Conservation (phyloP, 2,797 vertebrate genomes). For the Rhincodon typus region DNA sequence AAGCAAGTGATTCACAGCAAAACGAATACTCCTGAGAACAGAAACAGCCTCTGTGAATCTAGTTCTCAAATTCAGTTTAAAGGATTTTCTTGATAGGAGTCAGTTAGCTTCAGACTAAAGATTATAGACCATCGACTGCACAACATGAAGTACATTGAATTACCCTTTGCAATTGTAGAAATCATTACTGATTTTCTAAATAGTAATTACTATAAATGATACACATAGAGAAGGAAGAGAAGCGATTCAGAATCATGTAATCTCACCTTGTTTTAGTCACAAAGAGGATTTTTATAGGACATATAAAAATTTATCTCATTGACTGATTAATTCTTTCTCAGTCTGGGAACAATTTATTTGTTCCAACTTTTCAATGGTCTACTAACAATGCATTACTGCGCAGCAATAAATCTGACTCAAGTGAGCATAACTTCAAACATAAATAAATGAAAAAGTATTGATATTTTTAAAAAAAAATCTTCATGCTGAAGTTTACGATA, state of each 20-base stretch:
- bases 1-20: not conserved
- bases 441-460: not conserved
- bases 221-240: not conserved
- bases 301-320: not conserved
- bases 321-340: not conserved
- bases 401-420: not conserved
- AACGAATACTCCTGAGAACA: not conserved
- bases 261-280: not conserved
- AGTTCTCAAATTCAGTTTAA: not conserved
- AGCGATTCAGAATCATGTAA: not conserved
- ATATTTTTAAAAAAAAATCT: not conserved
- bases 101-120: not conserved
- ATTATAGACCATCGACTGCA: not conserved
- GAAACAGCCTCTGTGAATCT: not conserved
- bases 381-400: not conserved
- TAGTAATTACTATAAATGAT: not conserved
- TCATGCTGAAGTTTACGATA: not conserved
- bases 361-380: not conserved
- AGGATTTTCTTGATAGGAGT: not conserved
- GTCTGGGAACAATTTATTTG: not conserved
- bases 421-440: not conserved
- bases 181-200: not conserved
- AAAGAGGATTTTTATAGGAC: not conserved
- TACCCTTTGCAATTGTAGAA: not conserved
- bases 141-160: not conserved